Conservation (phyloP, 2,797 vertebrate species). For the Tiaroga cobitis region DNA sequence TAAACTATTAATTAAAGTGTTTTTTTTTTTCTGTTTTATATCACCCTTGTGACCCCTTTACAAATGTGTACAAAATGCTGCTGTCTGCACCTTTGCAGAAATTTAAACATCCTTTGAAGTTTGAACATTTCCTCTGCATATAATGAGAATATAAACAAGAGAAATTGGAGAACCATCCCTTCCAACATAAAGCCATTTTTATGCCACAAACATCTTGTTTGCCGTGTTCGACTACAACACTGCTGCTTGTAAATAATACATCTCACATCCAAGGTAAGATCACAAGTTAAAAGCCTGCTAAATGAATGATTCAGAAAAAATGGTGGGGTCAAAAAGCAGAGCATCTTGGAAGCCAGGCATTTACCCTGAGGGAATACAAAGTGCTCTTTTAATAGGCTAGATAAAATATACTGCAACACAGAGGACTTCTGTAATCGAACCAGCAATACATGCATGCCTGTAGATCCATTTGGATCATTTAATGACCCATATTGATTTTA, state of each 20-base stretch:
- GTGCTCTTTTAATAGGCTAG: slow-evolving; percentile 30
- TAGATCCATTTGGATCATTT: neutral
- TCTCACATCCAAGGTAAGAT: slow-evolving; percentile 32
- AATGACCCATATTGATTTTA: slow-evolving; percentile 20
- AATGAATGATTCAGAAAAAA: slow-evolving; percentile 43
- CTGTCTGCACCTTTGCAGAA: neutral
- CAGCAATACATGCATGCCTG: neutral
- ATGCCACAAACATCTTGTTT: slow-evolving; percentile 25
- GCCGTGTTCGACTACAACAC: neutral
- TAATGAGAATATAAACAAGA: slow-evolving; percentile 7
- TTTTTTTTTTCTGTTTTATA: neutral
- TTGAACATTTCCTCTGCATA: neutral
- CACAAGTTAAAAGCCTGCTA: slow-evolving; percentile 41
- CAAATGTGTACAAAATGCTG: neutral
- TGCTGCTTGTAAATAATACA: slow-evolving; percentile 44
- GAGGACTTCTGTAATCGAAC: slow-evolving; percentile 34
- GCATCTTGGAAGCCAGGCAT: slow-evolving; percentile 10
- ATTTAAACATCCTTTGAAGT: neutral
- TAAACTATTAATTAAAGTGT: neutral
- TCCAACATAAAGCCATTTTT: slow-evolving; percentile 17
- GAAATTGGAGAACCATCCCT: slow-evolving; percentile 15
- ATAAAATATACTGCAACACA: neutral
- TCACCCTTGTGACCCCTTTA: neutral
- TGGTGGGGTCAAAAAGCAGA: slow-evolving; percentile 20
- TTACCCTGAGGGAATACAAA: slow-evolving; percentile 41